Percentiles rank a stretch among this genome's conserved stretches.
Conservation (phyloP, 2,797 vertebrate genomes). For the Poecilia wingei region DNA sequence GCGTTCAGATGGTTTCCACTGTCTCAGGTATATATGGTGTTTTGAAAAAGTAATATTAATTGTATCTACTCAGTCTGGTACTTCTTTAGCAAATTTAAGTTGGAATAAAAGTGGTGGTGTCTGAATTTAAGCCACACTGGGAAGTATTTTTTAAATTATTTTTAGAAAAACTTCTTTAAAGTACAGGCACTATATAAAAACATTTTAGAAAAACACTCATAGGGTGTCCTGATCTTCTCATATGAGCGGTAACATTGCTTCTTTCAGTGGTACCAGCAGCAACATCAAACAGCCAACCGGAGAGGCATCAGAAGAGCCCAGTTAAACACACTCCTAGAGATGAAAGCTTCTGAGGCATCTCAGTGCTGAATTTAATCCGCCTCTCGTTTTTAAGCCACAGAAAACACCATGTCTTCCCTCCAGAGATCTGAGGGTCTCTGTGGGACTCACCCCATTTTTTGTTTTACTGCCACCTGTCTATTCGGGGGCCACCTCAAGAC, state of each 20-base stretch:
- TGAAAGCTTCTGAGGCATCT: slow-evolving; percentile 34
- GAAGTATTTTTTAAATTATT: background rate
- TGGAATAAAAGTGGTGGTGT: background rate
- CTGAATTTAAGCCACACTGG: background rate
- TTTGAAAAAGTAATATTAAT: background rate
- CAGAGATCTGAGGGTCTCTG: slow-evolving; percentile 15
- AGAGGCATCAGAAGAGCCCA: slow-evolving; percentile 14
- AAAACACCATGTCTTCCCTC: slow-evolving; percentile 42
- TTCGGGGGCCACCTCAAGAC: slow-evolving; percentile 12
- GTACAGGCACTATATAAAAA: no score
- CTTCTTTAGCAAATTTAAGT: background rate
- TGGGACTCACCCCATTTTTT: slow-evolving; percentile 26
- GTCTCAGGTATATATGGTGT: no score
- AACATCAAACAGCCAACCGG: slow-evolving; percentile 49
- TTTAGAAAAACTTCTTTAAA: no score
- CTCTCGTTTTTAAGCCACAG: slow-evolving; percentile 37
- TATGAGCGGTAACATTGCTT: slow-evolving; percentile 23
- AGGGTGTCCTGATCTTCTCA: background rate
- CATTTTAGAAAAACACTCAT: background rate
- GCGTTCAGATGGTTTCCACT: no score
- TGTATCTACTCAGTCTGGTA: background rate
- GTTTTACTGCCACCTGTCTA: slow-evolving; percentile 38
- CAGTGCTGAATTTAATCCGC: slow-evolving; percentile 40
- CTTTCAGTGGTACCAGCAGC: slow-evolving; percentile 21
- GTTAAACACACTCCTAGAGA: slow-evolving; percentile 34